Conservation (phyloP, 1,140 invertebrate species). For the Ceratina calcarata region DNA sequence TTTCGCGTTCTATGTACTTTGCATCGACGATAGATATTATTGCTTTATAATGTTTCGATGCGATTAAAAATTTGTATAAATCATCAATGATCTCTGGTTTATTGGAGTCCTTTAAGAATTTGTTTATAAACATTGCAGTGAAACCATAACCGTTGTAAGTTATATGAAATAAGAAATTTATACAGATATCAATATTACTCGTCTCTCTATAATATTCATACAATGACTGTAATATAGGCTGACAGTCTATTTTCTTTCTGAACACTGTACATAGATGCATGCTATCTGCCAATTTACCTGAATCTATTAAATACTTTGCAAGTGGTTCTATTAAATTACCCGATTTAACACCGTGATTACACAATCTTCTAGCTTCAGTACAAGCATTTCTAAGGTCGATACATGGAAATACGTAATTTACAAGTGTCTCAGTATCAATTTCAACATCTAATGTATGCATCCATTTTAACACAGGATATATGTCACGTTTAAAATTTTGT, state of each 20-base stretch:
- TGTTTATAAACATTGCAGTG: constrained; percentile 28
- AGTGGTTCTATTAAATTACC: constrained; percentile 77
- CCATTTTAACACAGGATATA: constrained; percentile 79
- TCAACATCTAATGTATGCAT: constrained; percentile 80
- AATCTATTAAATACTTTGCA: constrained; percentile 77
- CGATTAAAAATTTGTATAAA: constrained; percentile 29
- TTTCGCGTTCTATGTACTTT: neutral
- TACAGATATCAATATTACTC: constrained; percentile 57
- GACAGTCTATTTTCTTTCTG: constrained; percentile 74
- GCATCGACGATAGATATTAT: constrained; percentile 11
- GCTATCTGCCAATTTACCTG: constrained; percentile 76
- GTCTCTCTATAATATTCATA: constrained; percentile 51
- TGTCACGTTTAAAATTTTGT: constrained; percentile 71
- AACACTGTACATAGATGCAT: constrained; percentile 78
- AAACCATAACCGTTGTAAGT: constrained; percentile 21
- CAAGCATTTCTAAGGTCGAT: constrained; percentile 78
- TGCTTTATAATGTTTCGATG: constrained; percentile 6
- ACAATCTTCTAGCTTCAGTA: constrained; percentile 80
- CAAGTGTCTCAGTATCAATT: constrained; percentile 80
- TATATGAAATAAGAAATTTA: constrained; percentile 62
- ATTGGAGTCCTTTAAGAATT: neutral
- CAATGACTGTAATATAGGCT: constrained; percentile 68
- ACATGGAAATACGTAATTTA: constrained; percentile 80
- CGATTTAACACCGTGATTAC: constrained; percentile 73
- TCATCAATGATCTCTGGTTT: neutral